Percentiles rank a stretch among this genome's conserved stretches.
Evolutionary conservation across 2,888 invertebrate genomes (phyloP).

Genomic region (Leucophora obtusa): DNA sequence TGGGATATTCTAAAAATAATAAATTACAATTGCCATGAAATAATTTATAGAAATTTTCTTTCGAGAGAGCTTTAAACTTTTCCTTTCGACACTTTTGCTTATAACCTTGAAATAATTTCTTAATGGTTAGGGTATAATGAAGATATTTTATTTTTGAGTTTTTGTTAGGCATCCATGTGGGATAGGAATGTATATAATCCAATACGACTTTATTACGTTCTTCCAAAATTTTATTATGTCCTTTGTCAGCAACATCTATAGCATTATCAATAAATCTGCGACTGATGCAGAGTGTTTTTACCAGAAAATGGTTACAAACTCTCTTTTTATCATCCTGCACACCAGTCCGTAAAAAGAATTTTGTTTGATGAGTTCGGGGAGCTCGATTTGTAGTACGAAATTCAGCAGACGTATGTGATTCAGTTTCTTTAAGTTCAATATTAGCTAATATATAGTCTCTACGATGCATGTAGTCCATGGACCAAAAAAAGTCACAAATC

Average conservation of each 20-base stretch:
- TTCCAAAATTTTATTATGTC: constrained; percentile 53
- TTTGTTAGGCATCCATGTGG: constrained; percentile 65
- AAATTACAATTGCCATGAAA: constrained; percentile 64
- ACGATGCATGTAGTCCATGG: constrained; percentile 65
- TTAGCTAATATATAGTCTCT: constrained; percentile 65
- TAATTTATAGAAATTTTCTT: constrained; percentile 48
- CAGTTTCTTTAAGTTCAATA: constrained; percentile 63
- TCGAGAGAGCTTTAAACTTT: constrained; percentile 49
- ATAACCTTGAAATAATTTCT: constrained; percentile 62
- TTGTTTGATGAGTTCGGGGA: constrained; percentile 60
- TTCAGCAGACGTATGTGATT: constrained; percentile 54
- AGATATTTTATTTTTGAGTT: constrained; percentile 61
- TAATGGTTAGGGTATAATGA: constrained; percentile 63
- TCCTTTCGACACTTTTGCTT: constrained; percentile 56
- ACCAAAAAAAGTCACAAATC: constrained; percentile 66
- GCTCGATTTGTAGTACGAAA: constrained; percentile 65
- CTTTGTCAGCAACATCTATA: constrained; percentile 57
- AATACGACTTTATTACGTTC: constrained; percentile 48
- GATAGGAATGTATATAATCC: constrained; percentile 62
- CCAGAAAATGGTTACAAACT: constrained; percentile 65
- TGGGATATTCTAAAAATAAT: constrained; percentile 51
- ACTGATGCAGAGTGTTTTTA: constrained; percentile 62
- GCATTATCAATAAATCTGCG: constrained; percentile 64
- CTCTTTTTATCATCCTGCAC: constrained; percentile 64
- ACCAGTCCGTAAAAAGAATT: constrained; percentile 57